Conservation (phyloP, 2,113 vertebrate species). For the Macheiramphus alcinus region DNA sequence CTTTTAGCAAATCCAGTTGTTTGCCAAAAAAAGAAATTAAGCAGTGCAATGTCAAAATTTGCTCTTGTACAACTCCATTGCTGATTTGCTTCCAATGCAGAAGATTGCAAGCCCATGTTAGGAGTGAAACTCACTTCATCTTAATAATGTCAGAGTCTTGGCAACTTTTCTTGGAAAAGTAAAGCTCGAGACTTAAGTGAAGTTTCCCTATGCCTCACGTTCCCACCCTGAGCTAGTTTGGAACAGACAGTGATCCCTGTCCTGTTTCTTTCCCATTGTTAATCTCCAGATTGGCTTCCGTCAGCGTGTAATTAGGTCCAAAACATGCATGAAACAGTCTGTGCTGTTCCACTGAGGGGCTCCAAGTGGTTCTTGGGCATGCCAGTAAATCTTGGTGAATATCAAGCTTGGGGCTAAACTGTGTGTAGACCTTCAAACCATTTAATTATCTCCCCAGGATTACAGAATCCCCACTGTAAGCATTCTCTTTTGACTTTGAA, state of each 20-base stretch:
- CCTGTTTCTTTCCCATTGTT: not conserved
- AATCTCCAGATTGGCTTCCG: not conserved
- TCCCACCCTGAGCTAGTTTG: not conserved
- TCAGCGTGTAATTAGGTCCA: not conserved
- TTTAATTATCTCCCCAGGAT: not conserved
- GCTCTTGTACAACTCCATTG: not conserved
- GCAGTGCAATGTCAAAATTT: not conserved
- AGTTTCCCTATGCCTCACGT: not conserved
- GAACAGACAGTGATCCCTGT: not conserved
- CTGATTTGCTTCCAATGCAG: slow-evolving; percentile 6
- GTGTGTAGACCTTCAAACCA: not conserved
- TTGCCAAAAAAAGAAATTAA: slow-evolving; percentile 16
- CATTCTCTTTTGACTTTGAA: not conserved
- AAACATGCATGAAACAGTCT: not conserved
- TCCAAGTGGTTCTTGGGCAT: not conserved
- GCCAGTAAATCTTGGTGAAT: not conserved
- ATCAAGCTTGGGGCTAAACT: not conserved
- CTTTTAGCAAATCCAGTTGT: not conserved
- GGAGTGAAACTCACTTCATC: slow-evolving; percentile 11
- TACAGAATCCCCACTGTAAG: not conserved
- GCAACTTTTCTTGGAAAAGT: slow-evolving; percentile 41
- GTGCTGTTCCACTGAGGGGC: not conserved
- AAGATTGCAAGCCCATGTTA: slow-evolving; percentile 18
- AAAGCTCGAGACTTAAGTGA: not conserved
- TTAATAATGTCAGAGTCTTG: slow-evolving; percentile 3